phyloP scores from a whole-genome alignment of 2,888 invertebrate species.

The Coelopa pilipes region DNA sequence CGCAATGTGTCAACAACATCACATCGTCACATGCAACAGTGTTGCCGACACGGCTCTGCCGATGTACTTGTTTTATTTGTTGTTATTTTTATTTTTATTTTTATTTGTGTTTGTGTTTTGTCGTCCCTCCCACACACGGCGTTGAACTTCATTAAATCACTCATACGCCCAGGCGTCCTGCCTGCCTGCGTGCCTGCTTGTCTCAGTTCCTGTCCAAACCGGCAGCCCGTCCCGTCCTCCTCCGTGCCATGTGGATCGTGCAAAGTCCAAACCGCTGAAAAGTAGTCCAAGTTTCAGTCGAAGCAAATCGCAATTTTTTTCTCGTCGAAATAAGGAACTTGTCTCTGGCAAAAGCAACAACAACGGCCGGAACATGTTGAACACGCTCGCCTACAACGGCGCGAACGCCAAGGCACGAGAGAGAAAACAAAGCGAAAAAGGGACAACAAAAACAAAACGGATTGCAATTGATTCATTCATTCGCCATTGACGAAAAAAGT shows the following conservation, averaged over 20 bases:
- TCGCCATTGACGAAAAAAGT: not conserved
- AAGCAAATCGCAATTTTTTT: too few species aligned
- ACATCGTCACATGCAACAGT: too few species aligned
- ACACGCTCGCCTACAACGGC: conserved; percentile 12
- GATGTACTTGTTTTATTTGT: too few species aligned
- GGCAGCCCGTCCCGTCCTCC: not conserved
- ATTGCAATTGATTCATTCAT: not conserved
- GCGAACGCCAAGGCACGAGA: not conserved
- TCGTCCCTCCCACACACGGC: conserved; percentile 12
- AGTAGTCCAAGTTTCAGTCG: too few species aligned
- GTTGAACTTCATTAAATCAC: conserved; percentile 33
- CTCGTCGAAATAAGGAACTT: not conserved
- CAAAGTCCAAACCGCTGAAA: too few species aligned
- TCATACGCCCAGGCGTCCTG: conserved; percentile 25
- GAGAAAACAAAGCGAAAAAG: not conserved
- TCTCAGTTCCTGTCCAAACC: too few species aligned
- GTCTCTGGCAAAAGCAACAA: not conserved
- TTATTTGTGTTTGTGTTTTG: too few species aligned
- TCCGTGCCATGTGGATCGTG: not conserved
- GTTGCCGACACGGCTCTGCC: too few species aligned
- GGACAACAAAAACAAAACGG: not conserved
- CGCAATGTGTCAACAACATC: too few species aligned
- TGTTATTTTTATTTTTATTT: too few species aligned
- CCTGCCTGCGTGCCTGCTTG: too few species aligned
- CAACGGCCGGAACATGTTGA: conserved; percentile 1